phyloP scores from a whole-genome alignment of 2,113 vertebrate genomes.

The Perca schrenkii region DNA sequence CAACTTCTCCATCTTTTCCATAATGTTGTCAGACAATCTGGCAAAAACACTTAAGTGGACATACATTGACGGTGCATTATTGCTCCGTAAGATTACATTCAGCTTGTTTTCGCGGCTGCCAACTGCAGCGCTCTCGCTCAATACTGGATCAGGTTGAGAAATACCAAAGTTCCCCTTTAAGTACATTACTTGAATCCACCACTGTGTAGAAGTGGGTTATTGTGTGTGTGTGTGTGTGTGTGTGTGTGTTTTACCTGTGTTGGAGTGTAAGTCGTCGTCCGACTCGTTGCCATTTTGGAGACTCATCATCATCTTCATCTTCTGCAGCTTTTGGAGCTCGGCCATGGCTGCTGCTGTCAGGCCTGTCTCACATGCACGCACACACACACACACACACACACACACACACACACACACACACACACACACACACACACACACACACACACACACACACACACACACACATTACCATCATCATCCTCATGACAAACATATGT shows the following conservation, averaged over 20 bases:
- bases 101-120: too few species aligned
- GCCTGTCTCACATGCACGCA: slow-evolving; percentile 64
- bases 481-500: background rate
- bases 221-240: slow-evolving; percentile 6
- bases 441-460: slow-evolving; percentile 42
- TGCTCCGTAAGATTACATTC: too few species aligned
- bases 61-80: too few species aligned
- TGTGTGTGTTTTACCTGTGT: slow-evolving; percentile 67
- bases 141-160: too few species aligned
- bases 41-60: too few species aligned
- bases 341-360: slow-evolving; percentile 80
- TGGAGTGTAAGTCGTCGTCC: slow-evolving; percentile 80
- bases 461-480: background rate
- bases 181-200: too few species aligned
- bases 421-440: slow-evolving; percentile 54
- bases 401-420: slow-evolving; percentile 27
- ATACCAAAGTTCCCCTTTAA: too few species aligned
- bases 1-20: too few species aligned
- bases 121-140: too few species aligned
- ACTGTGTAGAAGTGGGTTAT: too few species aligned
- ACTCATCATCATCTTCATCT: slow-evolving; percentile 85
- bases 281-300: slow-evolving; percentile 82
- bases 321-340: slow-evolving; percentile 80
- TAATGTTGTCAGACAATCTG: too few species aligned
- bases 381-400: slow-evolving; percentile 46